Evolutionary conservation across 2,888 invertebrate species (phyloP).

Genomic region (Heterodera filipjevi): DNA sequence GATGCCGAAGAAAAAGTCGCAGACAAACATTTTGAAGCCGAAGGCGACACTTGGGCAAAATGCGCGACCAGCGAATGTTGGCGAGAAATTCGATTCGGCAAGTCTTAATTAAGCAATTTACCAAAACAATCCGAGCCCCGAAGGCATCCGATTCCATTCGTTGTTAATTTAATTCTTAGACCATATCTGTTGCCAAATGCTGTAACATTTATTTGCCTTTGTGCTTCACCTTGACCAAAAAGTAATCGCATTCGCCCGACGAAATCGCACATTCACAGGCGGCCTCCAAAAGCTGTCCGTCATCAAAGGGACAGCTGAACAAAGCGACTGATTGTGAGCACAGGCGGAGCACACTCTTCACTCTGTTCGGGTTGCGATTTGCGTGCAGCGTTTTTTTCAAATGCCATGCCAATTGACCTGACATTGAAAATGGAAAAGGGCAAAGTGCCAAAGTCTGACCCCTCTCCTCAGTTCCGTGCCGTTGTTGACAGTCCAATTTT

Average conservation of each 20-base stretch:
- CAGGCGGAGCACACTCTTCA: slow-evolving; percentile 38
- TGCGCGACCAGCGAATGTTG: slow-evolving; percentile 38
- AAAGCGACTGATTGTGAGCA: slow-evolving; percentile 34
- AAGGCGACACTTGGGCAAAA: slow-evolving; percentile 17
- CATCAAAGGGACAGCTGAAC: slow-evolving; percentile 18
- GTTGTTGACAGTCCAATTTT: slow-evolving; percentile 2
- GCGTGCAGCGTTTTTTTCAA: slow-evolving; percentile 27
- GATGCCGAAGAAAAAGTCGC: slow-evolving; percentile 28
- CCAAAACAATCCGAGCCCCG: neutral
- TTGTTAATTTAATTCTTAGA: no score
- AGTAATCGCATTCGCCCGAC: slow-evolving; percentile 38
- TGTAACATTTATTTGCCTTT: no score
- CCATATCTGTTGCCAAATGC: no score
- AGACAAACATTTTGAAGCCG: slow-evolving; percentile 36
- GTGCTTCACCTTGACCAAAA: slow-evolving; percentile 38
- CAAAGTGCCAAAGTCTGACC: neutral
- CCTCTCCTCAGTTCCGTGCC: slow-evolving; percentile 1
- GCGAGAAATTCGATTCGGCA: slow-evolving; percentile 44
- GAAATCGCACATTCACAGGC: slow-evolving; percentile 38
- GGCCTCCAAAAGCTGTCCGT: slow-evolving; percentile 33
- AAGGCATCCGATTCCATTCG: neutral
- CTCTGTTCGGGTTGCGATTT: slow-evolving; percentile 34
- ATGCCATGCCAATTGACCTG: slow-evolving; percentile 32
- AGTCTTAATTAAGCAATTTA: slow-evolving; percentile 30
- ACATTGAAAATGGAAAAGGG: neutral